Conservation (phyloP, 1,140 invertebrate species). For the Pygmarrhopalites habei region DNA sequence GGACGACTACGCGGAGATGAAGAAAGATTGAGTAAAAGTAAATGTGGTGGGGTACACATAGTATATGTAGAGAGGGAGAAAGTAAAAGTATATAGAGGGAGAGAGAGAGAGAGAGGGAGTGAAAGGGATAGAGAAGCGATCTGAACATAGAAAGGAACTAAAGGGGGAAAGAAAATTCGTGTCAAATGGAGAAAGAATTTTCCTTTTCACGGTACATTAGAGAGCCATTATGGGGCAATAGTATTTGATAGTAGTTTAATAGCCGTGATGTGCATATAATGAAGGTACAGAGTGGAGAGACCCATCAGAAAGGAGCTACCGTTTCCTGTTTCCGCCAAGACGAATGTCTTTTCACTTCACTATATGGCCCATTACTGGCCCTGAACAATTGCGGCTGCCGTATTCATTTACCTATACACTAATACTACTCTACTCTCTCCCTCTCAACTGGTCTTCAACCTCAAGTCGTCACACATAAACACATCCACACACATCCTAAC, state of each 20-base stretch:
- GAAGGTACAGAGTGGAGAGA: conserved; percentile 27
- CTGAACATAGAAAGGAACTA: conserved; percentile 23
- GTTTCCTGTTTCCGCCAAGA: conserved; percentile 39
- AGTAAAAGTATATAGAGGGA: neutral
- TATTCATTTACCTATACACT: neutral
- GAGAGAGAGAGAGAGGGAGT: conserved; percentile 16
- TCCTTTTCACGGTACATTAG: conserved; percentile 40
- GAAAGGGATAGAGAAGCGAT: conserved; percentile 9
- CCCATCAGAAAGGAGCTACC: conserved; percentile 31
- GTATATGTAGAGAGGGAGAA: neutral
- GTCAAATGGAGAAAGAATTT: conserved; percentile 36
- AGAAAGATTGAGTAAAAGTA: no score
- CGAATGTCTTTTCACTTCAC: conserved; percentile 37
- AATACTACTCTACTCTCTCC: neutral
- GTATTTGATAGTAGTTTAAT: conserved; percentile 38
- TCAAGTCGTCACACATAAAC: neutral
- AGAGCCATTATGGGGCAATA: conserved; percentile 33
- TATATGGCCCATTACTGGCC: conserved; percentile 30
- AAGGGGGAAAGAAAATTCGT: conserved; percentile 29
- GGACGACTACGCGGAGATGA: no score
- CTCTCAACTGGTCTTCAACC: neutral
- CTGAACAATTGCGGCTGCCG: conserved; percentile 14
- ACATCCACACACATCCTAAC: no score
- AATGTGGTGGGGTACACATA: neutral
- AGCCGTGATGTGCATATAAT: conserved; percentile 39